Conservation (phyloP, 2,113 vertebrate species). For the Hypocryptadius cinnamomeus region DNA sequence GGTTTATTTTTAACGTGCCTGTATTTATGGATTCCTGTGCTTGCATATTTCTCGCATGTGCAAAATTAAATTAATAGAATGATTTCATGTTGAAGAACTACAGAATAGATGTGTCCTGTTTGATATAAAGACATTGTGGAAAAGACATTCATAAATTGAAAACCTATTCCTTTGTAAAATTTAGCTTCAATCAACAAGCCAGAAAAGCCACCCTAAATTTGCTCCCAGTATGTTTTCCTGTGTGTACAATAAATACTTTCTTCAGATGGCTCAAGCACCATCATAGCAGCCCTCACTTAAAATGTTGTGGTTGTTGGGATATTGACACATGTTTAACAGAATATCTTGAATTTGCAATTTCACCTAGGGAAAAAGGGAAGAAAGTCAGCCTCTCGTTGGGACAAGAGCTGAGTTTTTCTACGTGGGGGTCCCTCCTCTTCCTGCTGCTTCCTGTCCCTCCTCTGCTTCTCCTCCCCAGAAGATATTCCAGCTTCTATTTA, state of each 20-base stretch:
- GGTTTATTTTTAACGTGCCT: background rate
- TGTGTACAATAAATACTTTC: background rate
- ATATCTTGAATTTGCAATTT: background rate
- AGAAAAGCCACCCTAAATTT: background rate
- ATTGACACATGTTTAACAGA: background rate
- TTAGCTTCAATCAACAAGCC: background rate
- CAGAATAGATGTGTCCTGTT: background rate
- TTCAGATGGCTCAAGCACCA: background rate
- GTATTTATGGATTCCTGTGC: background rate
- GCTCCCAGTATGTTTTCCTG: background rate
- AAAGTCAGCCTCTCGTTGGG: background rate
- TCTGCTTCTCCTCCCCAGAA: background rate
- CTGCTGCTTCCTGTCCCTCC: background rate
- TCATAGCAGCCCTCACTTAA: background rate
- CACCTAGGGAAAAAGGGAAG: background rate
- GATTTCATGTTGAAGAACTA: background rate
- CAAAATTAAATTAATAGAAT: background rate
- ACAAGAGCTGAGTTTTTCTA: background rate
- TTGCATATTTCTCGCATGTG: background rate
- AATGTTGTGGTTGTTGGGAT: background rate
- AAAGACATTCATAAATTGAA: background rate
- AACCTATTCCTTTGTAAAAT: background rate
- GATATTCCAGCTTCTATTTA: background rate
- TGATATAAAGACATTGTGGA: background rate
- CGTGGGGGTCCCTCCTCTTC: rapidly evolving